These are phyloP conservation scores for Tragopan temminckii DNA, from an alignment of 2,797 vertebrate genomes.

Conservation along the genomic window DNA sequence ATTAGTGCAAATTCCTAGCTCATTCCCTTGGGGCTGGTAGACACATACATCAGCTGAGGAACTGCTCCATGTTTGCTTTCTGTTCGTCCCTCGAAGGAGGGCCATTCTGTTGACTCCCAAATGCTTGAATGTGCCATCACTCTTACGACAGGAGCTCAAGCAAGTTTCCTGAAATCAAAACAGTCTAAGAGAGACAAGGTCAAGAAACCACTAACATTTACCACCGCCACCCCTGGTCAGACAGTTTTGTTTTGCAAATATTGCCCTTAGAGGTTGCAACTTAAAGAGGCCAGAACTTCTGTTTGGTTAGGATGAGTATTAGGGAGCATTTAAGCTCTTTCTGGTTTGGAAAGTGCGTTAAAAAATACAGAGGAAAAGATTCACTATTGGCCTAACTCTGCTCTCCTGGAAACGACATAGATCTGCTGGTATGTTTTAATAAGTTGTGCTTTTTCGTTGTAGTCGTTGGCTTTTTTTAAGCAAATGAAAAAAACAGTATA, in stretches of 20 bases:
- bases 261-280: slow-evolving; percentile 41
- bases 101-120: neutral
- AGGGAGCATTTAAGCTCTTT: slow-evolving; percentile 32
- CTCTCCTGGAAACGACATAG: slow-evolving; percentile 33
- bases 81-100: neutral
- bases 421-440: neutral
- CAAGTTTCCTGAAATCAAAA: slow-evolving; percentile 20
- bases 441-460: neutral
- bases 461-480: neutral
- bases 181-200: neutral
- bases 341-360: slow-evolving; percentile 37
- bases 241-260: slow-evolving; percentile 64
- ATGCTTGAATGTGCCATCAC: slow-evolving; percentile 7
- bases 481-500: neutral
- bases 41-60: neutral
- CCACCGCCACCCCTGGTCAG: slow-evolving; percentile 44
- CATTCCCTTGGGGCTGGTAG: neutral
- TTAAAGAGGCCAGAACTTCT: slow-evolving; percentile 42
- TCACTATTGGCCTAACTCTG: slow-evolving; percentile 15
- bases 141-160: neutral
- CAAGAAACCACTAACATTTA: slow-evolving; percentile 24
- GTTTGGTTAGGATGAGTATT: slow-evolving; percentile 56
- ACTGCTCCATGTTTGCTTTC: neutral
- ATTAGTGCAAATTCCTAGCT: neutral
- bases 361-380: slow-evolving; percentile 50